These are phyloP conservation scores for Dusona sp. DNA, from an alignment of 2,888 invertebrate species.

Conservation along the genomic window DNA sequence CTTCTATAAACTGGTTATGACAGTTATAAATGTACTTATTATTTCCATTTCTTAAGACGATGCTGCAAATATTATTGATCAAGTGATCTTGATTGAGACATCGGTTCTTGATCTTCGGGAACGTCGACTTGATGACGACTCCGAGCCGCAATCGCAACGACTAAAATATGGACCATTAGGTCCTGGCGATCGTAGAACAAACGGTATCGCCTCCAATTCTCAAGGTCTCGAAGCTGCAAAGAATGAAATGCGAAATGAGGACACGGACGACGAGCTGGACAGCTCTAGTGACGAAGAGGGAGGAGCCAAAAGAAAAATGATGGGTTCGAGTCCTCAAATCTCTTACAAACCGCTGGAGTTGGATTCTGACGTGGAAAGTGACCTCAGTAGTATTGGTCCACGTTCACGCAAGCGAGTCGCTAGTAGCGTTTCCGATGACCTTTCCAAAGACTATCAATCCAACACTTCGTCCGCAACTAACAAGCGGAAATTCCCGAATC, in stretches of 20 bases:
- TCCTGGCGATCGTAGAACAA: slow-evolving; percentile 75
- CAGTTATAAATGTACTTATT: not conserved
- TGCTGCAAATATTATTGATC: slow-evolving; percentile 21
- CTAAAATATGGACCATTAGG: slow-evolving; percentile 79
- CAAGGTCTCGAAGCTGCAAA: slow-evolving; percentile 9
- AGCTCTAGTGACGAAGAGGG: slow-evolving; percentile 79
- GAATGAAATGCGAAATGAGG: slow-evolving; percentile 51
- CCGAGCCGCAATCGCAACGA: slow-evolving; percentile 42
- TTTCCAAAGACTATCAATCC: slow-evolving; percentile 9
- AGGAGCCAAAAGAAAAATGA: slow-evolving; percentile 17
- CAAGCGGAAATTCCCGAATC: slow-evolving; percentile 76
- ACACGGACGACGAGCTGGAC: slow-evolving; percentile 76
- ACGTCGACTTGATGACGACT: slow-evolving; percentile 48
- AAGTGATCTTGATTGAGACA: slow-evolving; percentile 47
- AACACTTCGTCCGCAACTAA: slow-evolving; percentile 42
- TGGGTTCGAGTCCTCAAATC: slow-evolving; percentile 71
- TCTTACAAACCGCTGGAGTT: slow-evolving; percentile 80
- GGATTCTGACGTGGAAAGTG: slow-evolving; percentile 82
- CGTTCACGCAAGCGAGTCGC: slow-evolving; percentile 75
- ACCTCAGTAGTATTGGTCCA: slow-evolving; percentile 74
- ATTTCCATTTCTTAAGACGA: not conserved
- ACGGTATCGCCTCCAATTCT: slow-evolving; percentile 6
- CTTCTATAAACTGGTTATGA: not conserved
- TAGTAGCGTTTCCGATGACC: slow-evolving; percentile 73
- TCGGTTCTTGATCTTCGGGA: slow-evolving; percentile 57